Evolutionary conservation across 2,113 vertebrate genomes (phyloP), one percentile per base, ranked within the genome.

Genomic region (Microtus pennsylvanicus): DNA sequence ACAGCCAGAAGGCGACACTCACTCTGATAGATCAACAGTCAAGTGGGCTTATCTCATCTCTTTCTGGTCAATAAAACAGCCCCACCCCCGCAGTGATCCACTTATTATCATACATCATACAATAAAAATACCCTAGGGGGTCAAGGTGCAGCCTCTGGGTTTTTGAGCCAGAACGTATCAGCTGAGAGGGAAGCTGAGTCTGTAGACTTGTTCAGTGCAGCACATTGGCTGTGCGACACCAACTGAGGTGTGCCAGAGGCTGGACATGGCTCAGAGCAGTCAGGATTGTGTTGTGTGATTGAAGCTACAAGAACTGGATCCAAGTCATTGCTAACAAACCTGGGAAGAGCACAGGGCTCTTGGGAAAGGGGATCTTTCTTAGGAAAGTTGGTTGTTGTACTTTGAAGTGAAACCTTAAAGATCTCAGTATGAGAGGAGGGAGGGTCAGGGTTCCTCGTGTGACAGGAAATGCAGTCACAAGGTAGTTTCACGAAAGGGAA

Each of bases 401-500:
- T 80, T 76, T 76, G 67, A 28, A 92, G 55, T 21, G 17, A 70
- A 55, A 70, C 38, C 78, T 89, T 69, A 47, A 76, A 87, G 47
- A 76, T n/a, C 75, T 52, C 38, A 80, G 21, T 24, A 12, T 50
- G 7, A 52, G 55, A 35, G 19, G 58, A 35, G n/a, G 91, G 69
- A 80, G 16, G 24, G 14, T 58, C 63, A 82, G 47, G 52, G 21
- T 61, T 85, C 87, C 90, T 58, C 77, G 72, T 24, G 81, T 86
- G 70, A 89, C 74, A 82, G 38, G 47, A 86, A 63, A 95, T 88
- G 50, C n/a, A 69, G 30, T 86, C 12, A 19, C 55, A 72, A 94
- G 33, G 24, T 35, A 45, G 26, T 61, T 33, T 50, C 92, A 69
- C 3, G 76, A 89, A 90, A 24, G 13, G 69, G 24, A 74, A 91